A percentile compares a stretch with the other conserved stretches of the same genome.
These are phyloP conservation scores for Basileuterus tristriatus DNA, from an alignment of 2,797 vertebrate species.

Conservation along the genomic window DNA sequence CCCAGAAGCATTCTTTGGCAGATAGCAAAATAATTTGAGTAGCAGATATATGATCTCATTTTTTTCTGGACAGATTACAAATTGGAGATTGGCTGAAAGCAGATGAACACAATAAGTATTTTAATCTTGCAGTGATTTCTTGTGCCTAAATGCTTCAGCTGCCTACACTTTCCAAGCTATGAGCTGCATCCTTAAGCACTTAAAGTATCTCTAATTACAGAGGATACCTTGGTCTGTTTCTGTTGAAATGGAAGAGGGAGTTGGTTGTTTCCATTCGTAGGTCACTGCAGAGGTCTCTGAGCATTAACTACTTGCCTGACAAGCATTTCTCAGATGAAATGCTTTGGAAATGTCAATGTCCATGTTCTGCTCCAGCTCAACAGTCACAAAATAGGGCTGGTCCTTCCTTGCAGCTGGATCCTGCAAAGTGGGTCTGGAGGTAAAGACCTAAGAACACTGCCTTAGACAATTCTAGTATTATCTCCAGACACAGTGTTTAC, in stretches of 20 bases:
- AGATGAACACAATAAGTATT: constrained; percentile 44
- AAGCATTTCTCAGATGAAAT: neutral
- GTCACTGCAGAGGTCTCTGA: constrained; percentile 33
- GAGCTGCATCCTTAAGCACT: constrained; percentile 27
- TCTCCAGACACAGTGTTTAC: neutral
- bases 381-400: neutral
- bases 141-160: constrained; percentile 41
- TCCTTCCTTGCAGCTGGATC: neutral
- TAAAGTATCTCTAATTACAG: neutral
- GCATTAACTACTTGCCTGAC: constrained; percentile 9
- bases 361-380: neutral
- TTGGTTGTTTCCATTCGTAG: constrained; percentile 28
- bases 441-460: neutral
- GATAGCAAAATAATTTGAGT: constrained; percentile 70
- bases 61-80: constrained; percentile 65
- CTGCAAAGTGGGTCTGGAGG: neutral
- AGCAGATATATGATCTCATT: constrained; percentile 72
- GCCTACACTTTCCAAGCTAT: constrained; percentile 47
- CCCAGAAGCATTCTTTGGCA: constrained; percentile 66
- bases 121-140: constrained; percentile 66
- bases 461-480: neutral
- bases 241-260: constrained; percentile 18
- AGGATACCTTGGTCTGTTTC: neutral
- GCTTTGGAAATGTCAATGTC: constrained; percentile 8
- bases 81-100: constrained; percentile 58